Conservation (phyloP, 1,140 invertebrate genomes). For the Drosophila busckii region DNA sequence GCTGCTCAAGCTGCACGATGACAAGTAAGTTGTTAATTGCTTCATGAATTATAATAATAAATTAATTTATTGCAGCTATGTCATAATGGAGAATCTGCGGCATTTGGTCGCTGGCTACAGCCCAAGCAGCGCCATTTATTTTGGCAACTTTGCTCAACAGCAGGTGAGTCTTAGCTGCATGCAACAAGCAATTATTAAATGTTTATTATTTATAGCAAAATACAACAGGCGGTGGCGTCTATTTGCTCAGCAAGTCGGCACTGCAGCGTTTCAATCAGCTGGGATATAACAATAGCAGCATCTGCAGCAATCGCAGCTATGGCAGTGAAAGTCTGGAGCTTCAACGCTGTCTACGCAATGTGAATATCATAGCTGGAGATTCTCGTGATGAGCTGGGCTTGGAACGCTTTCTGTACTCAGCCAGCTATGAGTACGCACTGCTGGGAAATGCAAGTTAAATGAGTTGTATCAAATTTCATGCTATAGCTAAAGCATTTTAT, state of each 20-base stretch:
- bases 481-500: background rate
- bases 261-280: conserved; percentile 86
- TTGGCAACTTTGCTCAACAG: conserved; percentile 91
- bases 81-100: conserved; percentile 90
- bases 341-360: conserved; percentile 91
- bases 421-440: too few species aligned
- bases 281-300: conserved; percentile 84
- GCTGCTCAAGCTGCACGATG: conserved; percentile 97
- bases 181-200: background rate
- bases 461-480: background rate
- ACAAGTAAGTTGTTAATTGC: conserved; percentile 96
- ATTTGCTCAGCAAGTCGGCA: conserved; percentile 91
- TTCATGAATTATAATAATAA: background rate
- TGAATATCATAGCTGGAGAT: conserved; percentile 92
- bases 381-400: conserved; percentile 90
- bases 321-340: conserved; percentile 96
- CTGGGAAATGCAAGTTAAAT: conserved; percentile 70
- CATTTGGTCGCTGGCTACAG: conserved; percentile 89
- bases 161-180: background rate
- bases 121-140: conserved; percentile 87
- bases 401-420: conserved; percentile 91
- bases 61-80: conserved; percentile 19
- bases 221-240: conserved; percentile 94
- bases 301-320: conserved; percentile 84
- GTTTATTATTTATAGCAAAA: conserved; percentile 73